Evolutionary conservation across 2,888 invertebrate species (phyloP).

Genomic region (Poecilus cupreus): DNA sequence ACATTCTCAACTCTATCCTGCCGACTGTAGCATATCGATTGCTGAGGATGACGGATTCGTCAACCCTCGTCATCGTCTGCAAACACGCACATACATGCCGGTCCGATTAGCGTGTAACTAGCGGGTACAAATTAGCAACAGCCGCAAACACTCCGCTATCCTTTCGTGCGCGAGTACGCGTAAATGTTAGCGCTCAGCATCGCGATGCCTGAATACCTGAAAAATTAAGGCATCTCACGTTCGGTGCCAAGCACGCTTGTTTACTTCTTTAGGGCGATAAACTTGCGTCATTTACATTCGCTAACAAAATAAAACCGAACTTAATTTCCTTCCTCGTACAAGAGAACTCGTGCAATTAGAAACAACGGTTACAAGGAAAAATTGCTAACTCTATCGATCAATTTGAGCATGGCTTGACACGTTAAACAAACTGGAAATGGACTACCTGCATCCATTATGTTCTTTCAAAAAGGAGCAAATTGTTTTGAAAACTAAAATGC

Average conservation of each 20-base stretch:
- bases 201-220: neutral
- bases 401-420: neutral
- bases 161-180: neutral
- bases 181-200: neutral
- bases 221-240: slow-evolving; percentile 29
- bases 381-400: slow-evolving; percentile 23
- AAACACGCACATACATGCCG: slow-evolving; percentile 40
- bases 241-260: slow-evolving; percentile 18
- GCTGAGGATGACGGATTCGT: slow-evolving; percentile 48
- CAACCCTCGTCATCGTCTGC: slow-evolving; percentile 43
- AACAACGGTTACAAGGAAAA: neutral
- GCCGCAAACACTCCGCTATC: slow-evolving; percentile 39
- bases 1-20: no score
- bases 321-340: neutral
- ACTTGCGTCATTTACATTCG: slow-evolving; percentile 17
- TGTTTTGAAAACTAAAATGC: neutral
- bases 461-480: neutral
- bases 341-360: slow-evolving; percentile 18
- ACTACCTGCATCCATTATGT: neutral
- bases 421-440: neutral
- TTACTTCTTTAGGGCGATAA: slow-evolving; percentile 18
- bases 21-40: slow-evolving; percentile 50
- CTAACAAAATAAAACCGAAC: slow-evolving; percentile 17
- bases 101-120: slow-evolving; percentile 47
- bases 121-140: slow-evolving; percentile 52